Evolutionary conservation across 2,888 invertebrate species (phyloP).

Genomic region (Conomelus anceps): DNA sequence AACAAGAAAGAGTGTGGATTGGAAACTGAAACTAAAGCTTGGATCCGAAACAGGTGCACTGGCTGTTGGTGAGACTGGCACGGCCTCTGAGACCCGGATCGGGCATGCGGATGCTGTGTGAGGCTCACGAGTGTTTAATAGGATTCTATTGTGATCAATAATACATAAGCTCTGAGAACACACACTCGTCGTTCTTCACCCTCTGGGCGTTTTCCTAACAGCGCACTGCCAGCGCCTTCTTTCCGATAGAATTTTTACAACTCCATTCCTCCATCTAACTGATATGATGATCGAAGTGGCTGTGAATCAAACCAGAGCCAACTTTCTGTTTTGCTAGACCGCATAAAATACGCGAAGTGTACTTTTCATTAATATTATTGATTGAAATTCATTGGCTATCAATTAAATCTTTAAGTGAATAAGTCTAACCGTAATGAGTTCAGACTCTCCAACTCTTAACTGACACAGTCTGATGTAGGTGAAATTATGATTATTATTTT

Average conservation of each 20-base stretch:
- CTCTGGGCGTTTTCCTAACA: not conserved
- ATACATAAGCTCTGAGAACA: constrained; percentile 7
- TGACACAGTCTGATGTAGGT: no score
- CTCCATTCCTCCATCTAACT: not conserved
- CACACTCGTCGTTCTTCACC: not conserved
- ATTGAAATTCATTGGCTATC: no score
- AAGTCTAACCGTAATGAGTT: no score
- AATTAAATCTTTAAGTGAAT: no score
- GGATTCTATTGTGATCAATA: constrained; percentile 12
- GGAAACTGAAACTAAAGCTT: not conserved
- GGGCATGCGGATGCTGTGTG: not conserved
- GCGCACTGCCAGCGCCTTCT: not conserved
- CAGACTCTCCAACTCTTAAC: no score
- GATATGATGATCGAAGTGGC: not conserved
- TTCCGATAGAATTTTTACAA: not conserved
- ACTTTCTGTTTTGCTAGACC: not conserved
- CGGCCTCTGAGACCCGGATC: not conserved
- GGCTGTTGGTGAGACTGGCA: not conserved
- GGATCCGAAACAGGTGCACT: not conserved
- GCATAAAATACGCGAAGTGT: not conserved
- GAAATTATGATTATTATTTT: no score
- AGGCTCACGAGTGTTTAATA: constrained; percentile 5
- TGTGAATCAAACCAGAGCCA: not conserved
- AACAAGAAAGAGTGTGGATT: not conserved
- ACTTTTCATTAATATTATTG: no score